Evolutionary conservation across 1,140 invertebrate genomes (phyloP).

Genomic region (Campoletis sonorensis): DNA sequence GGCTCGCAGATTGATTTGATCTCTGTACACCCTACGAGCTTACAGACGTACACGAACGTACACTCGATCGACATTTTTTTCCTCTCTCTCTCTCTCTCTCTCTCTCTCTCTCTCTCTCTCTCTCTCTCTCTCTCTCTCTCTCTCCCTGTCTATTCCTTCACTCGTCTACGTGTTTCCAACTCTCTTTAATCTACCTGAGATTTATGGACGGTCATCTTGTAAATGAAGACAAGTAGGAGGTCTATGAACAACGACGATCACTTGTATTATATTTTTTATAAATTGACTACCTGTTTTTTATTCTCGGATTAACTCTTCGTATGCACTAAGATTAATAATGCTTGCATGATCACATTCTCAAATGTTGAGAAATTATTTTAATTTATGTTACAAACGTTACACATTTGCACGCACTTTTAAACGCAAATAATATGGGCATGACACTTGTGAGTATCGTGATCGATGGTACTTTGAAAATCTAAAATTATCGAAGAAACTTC

Average conservation of each 20-base stretch:
- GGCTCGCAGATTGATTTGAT: constrained; percentile 53
- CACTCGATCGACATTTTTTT: neutral
- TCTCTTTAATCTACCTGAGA: neutral
- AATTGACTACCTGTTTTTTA: neutral
- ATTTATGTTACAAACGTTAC: too few relatives aligned
- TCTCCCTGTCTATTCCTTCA: constrained; percentile 14
- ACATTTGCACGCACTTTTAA: too few relatives aligned
- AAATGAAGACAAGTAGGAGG: constrained; percentile 29
- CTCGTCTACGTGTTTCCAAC: neutral
- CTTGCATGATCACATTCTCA: too few relatives aligned
- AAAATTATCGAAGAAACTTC: neutral
- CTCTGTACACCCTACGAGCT: constrained; percentile 41
- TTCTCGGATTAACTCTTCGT: neutral
- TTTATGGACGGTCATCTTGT: constrained; percentile 10
- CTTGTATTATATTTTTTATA: neutral
- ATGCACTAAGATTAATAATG: too few relatives aligned
- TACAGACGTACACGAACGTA: constrained; percentile 24
- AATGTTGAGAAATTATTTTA: too few relatives aligned
- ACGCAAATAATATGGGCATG: too few relatives aligned
- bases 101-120: constrained; percentile 17
- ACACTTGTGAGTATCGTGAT: too few relatives aligned
- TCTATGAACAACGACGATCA: constrained; percentile 1
- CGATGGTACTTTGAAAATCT: neutral
- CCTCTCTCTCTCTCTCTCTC: neutral
- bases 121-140: constrained; percentile 17